These are phyloP conservation scores for Ips nitidus DNA, from an alignment of 1,140 invertebrate species.

Conservation along the genomic window DNA sequence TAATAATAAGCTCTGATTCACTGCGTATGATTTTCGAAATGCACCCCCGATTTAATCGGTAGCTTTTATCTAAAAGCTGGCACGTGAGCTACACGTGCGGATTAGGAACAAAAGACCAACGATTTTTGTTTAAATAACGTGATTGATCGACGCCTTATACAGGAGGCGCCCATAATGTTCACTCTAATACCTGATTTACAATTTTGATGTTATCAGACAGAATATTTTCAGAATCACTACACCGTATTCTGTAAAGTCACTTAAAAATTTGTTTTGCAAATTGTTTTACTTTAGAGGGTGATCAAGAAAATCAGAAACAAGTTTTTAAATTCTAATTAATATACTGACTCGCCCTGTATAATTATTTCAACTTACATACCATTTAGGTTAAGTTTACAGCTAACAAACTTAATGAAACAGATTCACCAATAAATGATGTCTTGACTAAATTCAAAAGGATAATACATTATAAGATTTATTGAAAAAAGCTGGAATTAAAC, in stretches of 20 bases:
- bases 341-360: neutral
- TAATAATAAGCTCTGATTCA: too few relatives aligned
- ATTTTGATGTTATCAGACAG: constrained; percentile 1
- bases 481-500: too few relatives aligned
- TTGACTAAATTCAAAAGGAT: too few relatives aligned
- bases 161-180: constrained; percentile 15
- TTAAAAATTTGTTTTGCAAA: too few relatives aligned
- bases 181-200: constrained; percentile 21
- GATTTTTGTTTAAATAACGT: constrained; percentile 31
- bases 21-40: constrained; percentile 24
- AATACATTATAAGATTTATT: too few relatives aligned
- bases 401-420: too few relatives aligned
- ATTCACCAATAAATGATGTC: too few relatives aligned
- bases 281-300: neutral
- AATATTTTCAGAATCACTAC: neutral
- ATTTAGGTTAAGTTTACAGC: too few relatives aligned
- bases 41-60: constrained; percentile 13
- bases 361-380: too few relatives aligned
- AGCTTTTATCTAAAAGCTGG: constrained; percentile 26
- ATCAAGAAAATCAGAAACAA: neutral
- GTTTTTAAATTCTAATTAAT: neutral
- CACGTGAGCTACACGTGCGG: constrained; percentile 30
- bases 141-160: constrained; percentile 28
- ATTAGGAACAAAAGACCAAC: constrained; percentile 26
- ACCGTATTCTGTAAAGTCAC: too few relatives aligned